phyloP scores from a whole-genome alignment of 2,113 vertebrate species.

The Syrmaticus mikado region DNA sequence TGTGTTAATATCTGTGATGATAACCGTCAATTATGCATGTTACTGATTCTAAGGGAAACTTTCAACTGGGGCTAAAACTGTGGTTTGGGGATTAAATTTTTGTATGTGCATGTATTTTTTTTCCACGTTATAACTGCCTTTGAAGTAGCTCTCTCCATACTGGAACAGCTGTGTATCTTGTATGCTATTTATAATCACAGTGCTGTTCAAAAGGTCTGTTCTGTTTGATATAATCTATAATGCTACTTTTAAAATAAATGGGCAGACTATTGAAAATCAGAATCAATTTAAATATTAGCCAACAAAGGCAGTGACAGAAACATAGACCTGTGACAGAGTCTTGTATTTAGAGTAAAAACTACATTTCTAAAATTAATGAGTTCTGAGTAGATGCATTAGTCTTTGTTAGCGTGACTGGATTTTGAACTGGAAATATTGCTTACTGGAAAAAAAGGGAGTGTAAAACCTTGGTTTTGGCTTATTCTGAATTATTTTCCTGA shows the following conservation, averaged over 20 bases:
- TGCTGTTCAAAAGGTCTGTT: constrained; percentile 14
- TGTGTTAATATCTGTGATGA: neutral
- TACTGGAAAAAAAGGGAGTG: neutral
- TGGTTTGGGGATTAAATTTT: neutral
- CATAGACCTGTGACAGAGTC: neutral
- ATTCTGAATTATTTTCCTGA: neutral
- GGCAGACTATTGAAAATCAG: constrained; percentile 50
- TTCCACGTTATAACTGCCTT: constrained; percentile 5
- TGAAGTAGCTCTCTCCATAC: constrained; percentile 29
- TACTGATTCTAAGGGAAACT: neutral
- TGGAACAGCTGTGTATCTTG: constrained; percentile 55
- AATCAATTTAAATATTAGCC: constrained; percentile 65
- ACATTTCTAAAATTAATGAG: constrained; percentile 18
- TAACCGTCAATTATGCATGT: neutral
- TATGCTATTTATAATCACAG: constrained; percentile 29
- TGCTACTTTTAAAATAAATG: constrained; percentile 41
- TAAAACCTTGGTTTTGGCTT: neutral
- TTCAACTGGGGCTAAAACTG: constrained; percentile 5
- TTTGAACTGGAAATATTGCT: neutral
- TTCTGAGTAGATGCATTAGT: neutral
- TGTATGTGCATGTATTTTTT: neutral
- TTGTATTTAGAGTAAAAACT: constrained; percentile 2
- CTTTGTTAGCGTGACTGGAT: neutral
- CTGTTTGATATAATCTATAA: constrained; percentile 37
- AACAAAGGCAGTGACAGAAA: constrained; percentile 20